Evolutionary conservation across 2,113 vertebrate genomes (phyloP).

Genomic region (Apaloderma vittatum): DNA sequence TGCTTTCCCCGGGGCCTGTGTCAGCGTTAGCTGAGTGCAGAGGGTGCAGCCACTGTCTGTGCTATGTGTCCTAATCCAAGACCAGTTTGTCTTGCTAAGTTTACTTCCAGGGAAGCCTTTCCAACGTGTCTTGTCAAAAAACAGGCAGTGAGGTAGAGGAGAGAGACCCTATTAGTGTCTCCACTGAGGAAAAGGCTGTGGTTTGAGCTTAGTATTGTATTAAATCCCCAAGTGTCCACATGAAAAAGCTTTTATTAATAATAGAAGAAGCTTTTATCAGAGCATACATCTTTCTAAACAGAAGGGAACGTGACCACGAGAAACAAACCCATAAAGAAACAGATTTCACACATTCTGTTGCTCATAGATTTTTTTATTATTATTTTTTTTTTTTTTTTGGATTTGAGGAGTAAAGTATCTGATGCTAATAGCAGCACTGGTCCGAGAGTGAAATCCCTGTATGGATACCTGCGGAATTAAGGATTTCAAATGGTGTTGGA

Average conservation of each 20-base stretch:
- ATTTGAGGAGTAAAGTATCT: background rate
- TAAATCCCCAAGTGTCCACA: background rate
- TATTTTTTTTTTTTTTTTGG: background rate
- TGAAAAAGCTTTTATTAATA: background rate
- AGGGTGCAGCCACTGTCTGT: background rate
- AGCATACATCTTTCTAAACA: background rate
- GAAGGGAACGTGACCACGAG: background rate
- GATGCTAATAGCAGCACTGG: background rate
- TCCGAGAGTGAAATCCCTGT: background rate
- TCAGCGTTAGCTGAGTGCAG: background rate
- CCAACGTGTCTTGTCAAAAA: background rate
- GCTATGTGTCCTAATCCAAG: background rate
- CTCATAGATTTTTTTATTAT: background rate
- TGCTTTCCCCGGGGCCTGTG: background rate
- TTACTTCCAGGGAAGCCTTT: background rate
- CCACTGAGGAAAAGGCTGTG: background rate
- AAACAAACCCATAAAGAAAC: background rate
- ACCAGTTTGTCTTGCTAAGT: background rate
- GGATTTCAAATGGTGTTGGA: background rate
- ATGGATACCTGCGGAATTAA: background rate
- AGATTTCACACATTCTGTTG: background rate
- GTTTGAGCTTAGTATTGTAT: background rate
- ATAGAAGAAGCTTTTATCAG: background rate
- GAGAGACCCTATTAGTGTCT: background rate
- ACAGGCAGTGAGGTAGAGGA: background rate